Percentiles rank a stretch among this genome's conserved stretches.
phyloP scores from a whole-genome alignment of 2,113 vertebrate genomes.

The Labeo catla region DNA sequence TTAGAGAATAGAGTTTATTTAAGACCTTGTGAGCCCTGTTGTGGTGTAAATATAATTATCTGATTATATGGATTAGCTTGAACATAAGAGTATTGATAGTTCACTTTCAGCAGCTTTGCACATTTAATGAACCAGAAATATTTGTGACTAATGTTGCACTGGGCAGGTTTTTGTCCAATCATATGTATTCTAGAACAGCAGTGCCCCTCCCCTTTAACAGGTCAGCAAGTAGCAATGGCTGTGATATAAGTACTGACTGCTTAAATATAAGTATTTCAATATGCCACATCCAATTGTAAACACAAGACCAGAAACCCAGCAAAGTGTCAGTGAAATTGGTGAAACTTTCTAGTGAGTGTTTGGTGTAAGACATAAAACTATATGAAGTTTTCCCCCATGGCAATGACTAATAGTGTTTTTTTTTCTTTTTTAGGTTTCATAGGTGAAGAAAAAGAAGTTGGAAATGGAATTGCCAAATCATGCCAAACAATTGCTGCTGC shows the following conservation, averaged over 20 bases:
- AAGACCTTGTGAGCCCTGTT: not conserved
- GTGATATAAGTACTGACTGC: not conserved
- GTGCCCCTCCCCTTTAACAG: not conserved
- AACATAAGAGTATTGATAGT: not conserved
- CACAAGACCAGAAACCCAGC: not conserved
- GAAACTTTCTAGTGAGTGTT: not conserved
- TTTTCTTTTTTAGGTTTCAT: conserved; percentile 76
- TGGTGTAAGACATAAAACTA: not conserved
- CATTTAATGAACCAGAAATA: not conserved
- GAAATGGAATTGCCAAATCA: conserved; percentile 94
- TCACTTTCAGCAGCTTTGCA: not conserved
- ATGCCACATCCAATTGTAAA: not conserved
- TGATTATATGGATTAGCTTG: not conserved
- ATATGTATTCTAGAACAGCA: not conserved
- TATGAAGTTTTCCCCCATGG: not conserved
- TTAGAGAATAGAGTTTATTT: not conserved
- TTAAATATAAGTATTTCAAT: not conserved
- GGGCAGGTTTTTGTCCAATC: not conserved
- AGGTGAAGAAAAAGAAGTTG: conserved; percentile 79
- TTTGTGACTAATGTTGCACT: not conserved
- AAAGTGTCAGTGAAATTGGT: not conserved
- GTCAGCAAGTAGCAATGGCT: not conserved
- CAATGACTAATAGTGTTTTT: not conserved
- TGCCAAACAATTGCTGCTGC: conserved; percentile 91
- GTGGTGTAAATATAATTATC: not conserved